Conservation (phyloP, 2,888 invertebrate genomes). For the Aphodius sticticus region DNA sequence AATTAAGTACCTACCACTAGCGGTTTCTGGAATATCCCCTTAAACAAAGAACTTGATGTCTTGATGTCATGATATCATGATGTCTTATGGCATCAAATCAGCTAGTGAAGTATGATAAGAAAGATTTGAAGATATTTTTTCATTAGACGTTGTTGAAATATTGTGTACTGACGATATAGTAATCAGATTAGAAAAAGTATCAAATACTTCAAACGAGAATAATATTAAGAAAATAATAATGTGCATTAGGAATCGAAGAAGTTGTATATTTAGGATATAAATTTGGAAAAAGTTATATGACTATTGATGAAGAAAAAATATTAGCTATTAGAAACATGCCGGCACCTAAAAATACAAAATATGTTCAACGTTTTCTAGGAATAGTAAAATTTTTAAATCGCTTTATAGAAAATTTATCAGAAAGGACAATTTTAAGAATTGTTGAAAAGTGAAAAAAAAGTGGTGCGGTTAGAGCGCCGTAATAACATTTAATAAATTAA, state of each 20-base stretch:
- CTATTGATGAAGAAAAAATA: conserved; percentile 16
- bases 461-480: conserved; percentile 5
- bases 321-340: conserved; percentile 22
- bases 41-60: conserved; percentile 38
- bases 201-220: conserved; percentile 24
- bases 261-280: conserved; percentile 35
- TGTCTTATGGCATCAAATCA: conserved; percentile 47
- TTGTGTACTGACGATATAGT: conserved; percentile 45
- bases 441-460: conserved; percentile 16
- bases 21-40: too few species aligned
- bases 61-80: conserved; percentile 35
- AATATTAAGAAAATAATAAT: conserved; percentile 39
- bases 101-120: conserved; percentile 37
- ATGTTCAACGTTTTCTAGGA: conserved; percentile 28
- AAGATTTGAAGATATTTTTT: conserved; percentile 28
- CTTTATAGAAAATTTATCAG: conserved; percentile 27
- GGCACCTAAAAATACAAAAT: conserved; percentile 16
- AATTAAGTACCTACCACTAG: conserved; percentile 36
- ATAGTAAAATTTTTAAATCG: conserved; percentile 21
- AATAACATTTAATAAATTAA: too few species aligned
- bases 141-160: conserved; percentile 34
- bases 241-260: conserved; percentile 34
- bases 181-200: conserved; percentile 29
- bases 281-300: conserved; percentile 13
- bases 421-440: conserved; percentile 26